Conservation (phyloP, 2,888 invertebrate species). For the Dicyrtoma fusca region DNA sequence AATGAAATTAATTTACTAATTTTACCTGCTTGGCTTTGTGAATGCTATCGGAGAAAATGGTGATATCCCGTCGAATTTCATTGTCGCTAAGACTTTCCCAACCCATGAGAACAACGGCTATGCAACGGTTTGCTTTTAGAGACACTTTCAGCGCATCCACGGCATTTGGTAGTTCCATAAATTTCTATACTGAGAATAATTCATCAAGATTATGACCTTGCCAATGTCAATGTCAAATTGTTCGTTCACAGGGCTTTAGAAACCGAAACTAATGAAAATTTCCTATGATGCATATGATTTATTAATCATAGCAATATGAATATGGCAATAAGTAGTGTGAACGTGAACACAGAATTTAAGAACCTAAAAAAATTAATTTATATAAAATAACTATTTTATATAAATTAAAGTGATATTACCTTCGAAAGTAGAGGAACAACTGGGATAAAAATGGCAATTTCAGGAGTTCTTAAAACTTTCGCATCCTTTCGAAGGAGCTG, state of each 20-base stretch:
- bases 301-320: too few species aligned
- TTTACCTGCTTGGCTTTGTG: conserved; percentile 55
- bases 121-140: conserved; percentile 48
- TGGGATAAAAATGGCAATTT: conserved; percentile 65
- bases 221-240: background rate
- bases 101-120: conserved; percentile 56
- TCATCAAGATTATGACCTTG: background rate
- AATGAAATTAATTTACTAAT: background rate
- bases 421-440: conserved; percentile 60
- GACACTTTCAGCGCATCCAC: conserved; percentile 50
- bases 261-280: too few species aligned
- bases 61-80: conserved; percentile 52
- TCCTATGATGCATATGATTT: too few species aligned
- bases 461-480: conserved; percentile 65
- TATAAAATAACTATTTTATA: background rate
- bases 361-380: background rate
- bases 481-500: conserved; percentile 77
- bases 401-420: background rate
- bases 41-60: conserved; percentile 54
- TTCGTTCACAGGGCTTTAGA: background rate
- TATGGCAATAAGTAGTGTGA: background rate
- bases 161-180: conserved; percentile 52
- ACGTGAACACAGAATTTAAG: background rate
- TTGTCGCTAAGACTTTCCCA: conserved; percentile 47
- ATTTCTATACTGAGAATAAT: conserved; percentile 48